Base-by-base conservation (phyloP, 2,888 invertebrate genomes). In the Rhagium mordax region DNA sequence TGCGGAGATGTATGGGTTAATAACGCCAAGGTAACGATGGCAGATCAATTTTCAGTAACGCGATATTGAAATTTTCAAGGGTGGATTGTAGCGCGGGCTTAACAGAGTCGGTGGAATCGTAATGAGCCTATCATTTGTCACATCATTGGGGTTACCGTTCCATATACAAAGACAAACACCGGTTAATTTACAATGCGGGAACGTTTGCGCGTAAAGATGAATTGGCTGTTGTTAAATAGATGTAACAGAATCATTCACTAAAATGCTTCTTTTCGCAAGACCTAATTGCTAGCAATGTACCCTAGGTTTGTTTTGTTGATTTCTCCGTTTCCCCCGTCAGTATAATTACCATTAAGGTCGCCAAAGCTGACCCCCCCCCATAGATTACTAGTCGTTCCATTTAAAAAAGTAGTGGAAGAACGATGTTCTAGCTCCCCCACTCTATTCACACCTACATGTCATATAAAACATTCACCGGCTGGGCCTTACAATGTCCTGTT, bases 71-170 rank as follows among this genome's bases (percentile, higher is more conserved):
- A 41, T n/a, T 41, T 41, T 41, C 41, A 20, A 51, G 51, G 20
- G 20, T 20, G 20, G 51, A 4, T 18, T 51, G 20, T 20, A 20
- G 51, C 18, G n/a, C 18, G 8, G 13, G 8, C 51, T 13, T 13
- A 20, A 51, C 51, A 51, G 5, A 20, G 51, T 51, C 18, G 13
- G 51, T 20, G 13, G 51, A 20, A 51, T 20, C 10, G 51, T 51
- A 51, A 51, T 51, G 51, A 20, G 51, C 51, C 51, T 18, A 13
- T 51, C 51, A 20, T 51, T 51, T 51, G 51, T 51, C 51, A 51
- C 51, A 18, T 20, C 13, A 51, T 18, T 18, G 18, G 18, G 18
- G 18, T 51, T 51, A 7, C 51, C 18, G 0, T 51, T 51, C 13
- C 20, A 20, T 20, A 51, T 20, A n/a, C n/a, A n/a, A 51, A 18